Conservation (phyloP, 2,797 vertebrate genomes). For the Otolemur crassicaudatus region DNA sequence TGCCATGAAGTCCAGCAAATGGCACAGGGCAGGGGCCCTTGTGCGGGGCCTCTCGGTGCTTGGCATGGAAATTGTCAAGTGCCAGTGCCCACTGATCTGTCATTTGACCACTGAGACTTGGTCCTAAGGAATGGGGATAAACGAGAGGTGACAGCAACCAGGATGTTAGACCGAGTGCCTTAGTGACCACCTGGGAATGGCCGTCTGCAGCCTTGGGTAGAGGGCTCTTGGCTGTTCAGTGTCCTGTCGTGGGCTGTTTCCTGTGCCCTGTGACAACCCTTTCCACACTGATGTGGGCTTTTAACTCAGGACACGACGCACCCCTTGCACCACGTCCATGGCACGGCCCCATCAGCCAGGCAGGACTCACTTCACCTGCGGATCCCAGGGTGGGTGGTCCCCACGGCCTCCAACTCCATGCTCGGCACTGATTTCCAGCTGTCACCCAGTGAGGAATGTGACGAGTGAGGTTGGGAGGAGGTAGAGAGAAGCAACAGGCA, state of each 20-base stretch:
- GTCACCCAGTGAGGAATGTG: background rate
- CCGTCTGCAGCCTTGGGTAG: background rate
- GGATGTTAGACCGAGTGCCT: too few relatives aligned
- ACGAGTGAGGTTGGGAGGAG: background rate
- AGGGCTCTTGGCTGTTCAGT: background rate
- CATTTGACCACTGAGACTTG: background rate
- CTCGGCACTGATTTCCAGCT: background rate
- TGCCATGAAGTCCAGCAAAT: too few relatives aligned
- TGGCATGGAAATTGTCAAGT: too few relatives aligned
- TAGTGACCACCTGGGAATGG: background rate
- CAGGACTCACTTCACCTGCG: background rate
- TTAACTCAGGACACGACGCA: too few relatives aligned
- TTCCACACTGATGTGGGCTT: too few relatives aligned
- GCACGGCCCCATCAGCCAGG: background rate
- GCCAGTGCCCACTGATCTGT: too few relatives aligned
- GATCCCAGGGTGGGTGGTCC: background rate
- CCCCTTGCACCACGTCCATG: background rate
- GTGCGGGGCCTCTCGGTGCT: too few relatives aligned
- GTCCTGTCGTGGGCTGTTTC: background rate
- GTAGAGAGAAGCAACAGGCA: background rate
- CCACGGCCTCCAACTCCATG: background rate
- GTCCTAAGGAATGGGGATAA: background rate
- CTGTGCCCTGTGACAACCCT: background rate
- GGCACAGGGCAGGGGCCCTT: too few relatives aligned
- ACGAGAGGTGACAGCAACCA: too few relatives aligned